Evolutionary conservation across 1,140 invertebrate species (phyloP), one percentile per base, ranked within the genome.

Genomic region (Lordiphosa stackelbergi): DNA sequence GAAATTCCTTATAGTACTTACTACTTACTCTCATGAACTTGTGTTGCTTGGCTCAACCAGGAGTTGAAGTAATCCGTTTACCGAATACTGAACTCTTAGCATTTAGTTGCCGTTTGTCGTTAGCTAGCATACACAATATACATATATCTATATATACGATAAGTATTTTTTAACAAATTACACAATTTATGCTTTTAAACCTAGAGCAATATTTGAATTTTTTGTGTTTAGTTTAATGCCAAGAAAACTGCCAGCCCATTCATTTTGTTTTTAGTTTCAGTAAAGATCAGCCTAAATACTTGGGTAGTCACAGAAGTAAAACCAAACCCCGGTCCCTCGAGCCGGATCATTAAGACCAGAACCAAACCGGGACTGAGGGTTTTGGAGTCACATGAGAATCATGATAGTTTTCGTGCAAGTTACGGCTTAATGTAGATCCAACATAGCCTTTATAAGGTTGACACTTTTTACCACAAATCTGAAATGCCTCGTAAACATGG

Each of bases 201-300:
- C 12, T 24, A 19, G 35, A 48, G 11, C 28, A 28, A 35, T 13
- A 24, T 34, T 16, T 36, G 11, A 34, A 38, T 11, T 12, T 40
- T 35, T n/a, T 28, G 19, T 35, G 1, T 53, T 45, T 63, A 16
- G 12, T 11, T 57, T 37, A 66, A 34, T 59, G 48, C 54, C 54
- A 69, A 60, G 10, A 16, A 60, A 54, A 69, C 65, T 69, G 65
- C 65, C 65, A 69, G 65, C 64, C 58, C 48, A 66, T 40, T 45
- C 35, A 35, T 53, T 42, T 40, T 35, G 35, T 36, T 12, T 34
- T 24, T 9, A 19, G n/a, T 31, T 43, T 31, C 40, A 28, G 2
- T 37, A 48, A 35, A 47, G 12, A 9, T 19, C 10, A 46, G 28
- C 7, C 6, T 8, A 5, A 31, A 6, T 31, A 31, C 8, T 1